A percentile compares a stretch with the other conserved stretches of the same genome.
Conservation (phyloP, 2,113 vertebrate genomes). For the Podocnemis expansa region DNA sequence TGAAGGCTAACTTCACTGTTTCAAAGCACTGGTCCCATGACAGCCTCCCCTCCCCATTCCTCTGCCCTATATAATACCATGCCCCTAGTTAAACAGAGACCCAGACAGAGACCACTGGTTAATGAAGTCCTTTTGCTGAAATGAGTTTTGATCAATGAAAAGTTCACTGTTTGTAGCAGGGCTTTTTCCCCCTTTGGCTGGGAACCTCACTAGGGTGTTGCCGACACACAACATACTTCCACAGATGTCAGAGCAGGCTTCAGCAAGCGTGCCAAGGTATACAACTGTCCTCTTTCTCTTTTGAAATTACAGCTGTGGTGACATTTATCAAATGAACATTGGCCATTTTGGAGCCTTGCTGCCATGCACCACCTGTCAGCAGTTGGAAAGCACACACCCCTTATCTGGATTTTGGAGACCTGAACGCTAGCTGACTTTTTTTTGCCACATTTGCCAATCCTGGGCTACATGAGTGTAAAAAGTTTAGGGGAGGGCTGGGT, state of each 20-base stretch:
- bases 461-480: not conserved
- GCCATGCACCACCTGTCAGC: not conserved
- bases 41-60: not conserved
- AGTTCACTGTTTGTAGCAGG: constrained; percentile 38
- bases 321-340: constrained; percentile 35
- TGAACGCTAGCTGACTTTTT: not conserved
- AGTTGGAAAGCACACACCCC: not conserved
- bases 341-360: constrained; percentile 33
- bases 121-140: constrained; percentile 34
- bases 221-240: constrained; percentile 67
- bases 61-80: not conserved
- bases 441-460: not conserved
- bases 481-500: not conserved
- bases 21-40: constrained; percentile 10
- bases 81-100: constrained; percentile 12
- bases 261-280: constrained; percentile 30
- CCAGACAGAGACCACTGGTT: constrained; percentile 40
- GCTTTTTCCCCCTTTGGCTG: constrained; percentile 42
- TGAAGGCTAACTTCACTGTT: not conserved
- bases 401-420: not conserved
- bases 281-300: constrained; percentile 53
- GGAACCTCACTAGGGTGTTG: constrained; percentile 56
- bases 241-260: constrained; percentile 63
- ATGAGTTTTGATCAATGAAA: constrained; percentile 56
- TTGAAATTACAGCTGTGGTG: constrained; percentile 59